Percentiles rank a stretch among this genome's conserved stretches.
Conservation (phyloP, 1,140 invertebrate species). For the Drosophila pseudoananassae region DNA sequence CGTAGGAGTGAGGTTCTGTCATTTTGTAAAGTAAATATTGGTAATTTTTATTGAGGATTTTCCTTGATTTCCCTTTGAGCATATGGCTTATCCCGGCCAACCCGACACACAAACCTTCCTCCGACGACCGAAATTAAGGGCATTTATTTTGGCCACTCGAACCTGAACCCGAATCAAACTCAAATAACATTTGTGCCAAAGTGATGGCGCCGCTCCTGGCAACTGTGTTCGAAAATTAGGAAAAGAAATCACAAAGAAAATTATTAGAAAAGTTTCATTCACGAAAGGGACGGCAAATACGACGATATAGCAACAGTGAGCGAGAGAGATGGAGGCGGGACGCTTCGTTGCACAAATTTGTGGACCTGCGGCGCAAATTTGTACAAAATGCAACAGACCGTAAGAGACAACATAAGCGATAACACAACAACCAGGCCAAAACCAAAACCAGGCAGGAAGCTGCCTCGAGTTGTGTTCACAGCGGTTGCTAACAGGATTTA, state of each 20-base stretch:
- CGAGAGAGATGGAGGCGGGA: neutral
- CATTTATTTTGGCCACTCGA: slow-evolving; percentile 66
- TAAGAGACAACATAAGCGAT: slow-evolving; percentile 83
- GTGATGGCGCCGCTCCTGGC: slow-evolving; percentile 51
- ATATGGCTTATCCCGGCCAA: slow-evolving; percentile 60
- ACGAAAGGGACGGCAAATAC: neutral
- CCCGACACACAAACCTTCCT: slow-evolving; percentile 41
- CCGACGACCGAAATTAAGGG: slow-evolving; percentile 60
- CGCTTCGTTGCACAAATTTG: slow-evolving; percentile 61
- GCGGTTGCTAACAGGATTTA: slow-evolving; percentile 73
- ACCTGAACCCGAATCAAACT: slow-evolving; percentile 51
- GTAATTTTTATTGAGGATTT: slow-evolving; percentile 83
- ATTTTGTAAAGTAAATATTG: slow-evolving; percentile 84
- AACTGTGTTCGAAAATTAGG: slow-evolving; percentile 35
- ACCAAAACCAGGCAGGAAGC: slow-evolving; percentile 35
- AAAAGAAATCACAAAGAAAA: slow-evolving; percentile 39
- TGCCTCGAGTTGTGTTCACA: slow-evolving; percentile 63
- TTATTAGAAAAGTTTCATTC: slow-evolving; percentile 56
- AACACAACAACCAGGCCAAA: slow-evolving; percentile 69
- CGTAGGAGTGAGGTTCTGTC: slow-evolving; percentile 52
- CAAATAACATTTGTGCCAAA: slow-evolving; percentile 53
- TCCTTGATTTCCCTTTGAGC: slow-evolving; percentile 64
- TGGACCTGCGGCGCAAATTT: slow-evolving; percentile 63
- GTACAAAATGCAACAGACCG: slow-evolving; percentile 79
- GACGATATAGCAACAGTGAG: neutral